Percentiles rank a stretch among this genome's conserved stretches.
Evolutionary conservation across 1,140 invertebrate genomes (phyloP).

Genomic region (Episyrphus balteatus): DNA sequence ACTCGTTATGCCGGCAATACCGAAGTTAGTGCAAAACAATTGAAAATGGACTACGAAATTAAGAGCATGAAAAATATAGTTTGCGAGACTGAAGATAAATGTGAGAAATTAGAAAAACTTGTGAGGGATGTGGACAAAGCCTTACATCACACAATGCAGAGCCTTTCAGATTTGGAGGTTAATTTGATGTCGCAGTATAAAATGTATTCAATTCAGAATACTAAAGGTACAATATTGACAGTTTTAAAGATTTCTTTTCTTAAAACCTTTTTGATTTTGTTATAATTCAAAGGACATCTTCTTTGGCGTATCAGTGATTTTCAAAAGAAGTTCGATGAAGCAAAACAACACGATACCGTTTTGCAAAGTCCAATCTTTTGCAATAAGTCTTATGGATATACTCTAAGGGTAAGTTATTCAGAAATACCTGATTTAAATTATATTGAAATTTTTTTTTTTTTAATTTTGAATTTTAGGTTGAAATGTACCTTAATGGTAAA

Average conservation of each 20-base stretch:
- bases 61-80: slow-evolving; percentile 34
- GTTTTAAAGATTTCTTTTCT: neutral
- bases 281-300: slow-evolving; percentile 41
- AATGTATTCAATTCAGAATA: slow-evolving; percentile 24
- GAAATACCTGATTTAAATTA: neutral
- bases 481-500: slow-evolving; percentile 55
- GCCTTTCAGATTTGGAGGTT: slow-evolving; percentile 24
- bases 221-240: slow-evolving; percentile 13
- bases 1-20: slow-evolving; percentile 18
- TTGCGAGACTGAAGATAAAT: slow-evolving; percentile 33
- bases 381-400: slow-evolving; percentile 58
- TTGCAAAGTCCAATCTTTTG: slow-evolving; percentile 54
- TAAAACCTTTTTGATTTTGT: neutral
- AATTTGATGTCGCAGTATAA: slow-evolving; percentile 30
- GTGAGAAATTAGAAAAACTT: slow-evolving; percentile 22
- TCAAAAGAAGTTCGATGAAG: slow-evolving; percentile 49
- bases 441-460: neutral
- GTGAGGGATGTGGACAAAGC: slow-evolving; percentile 17
- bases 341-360: slow-evolving; percentile 48
- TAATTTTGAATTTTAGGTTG: slow-evolving; percentile 38
- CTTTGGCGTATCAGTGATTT: slow-evolving; percentile 58
- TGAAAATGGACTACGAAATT: slow-evolving; percentile 29
- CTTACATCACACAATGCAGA: slow-evolving; percentile 26
- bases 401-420: slow-evolving; percentile 44
- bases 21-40: slow-evolving; percentile 20